These are phyloP conservation scores for Diadema setosum DNA, from an alignment of 35 echinoderm and acorn worm species.

Conservation along the genomic window DNA sequence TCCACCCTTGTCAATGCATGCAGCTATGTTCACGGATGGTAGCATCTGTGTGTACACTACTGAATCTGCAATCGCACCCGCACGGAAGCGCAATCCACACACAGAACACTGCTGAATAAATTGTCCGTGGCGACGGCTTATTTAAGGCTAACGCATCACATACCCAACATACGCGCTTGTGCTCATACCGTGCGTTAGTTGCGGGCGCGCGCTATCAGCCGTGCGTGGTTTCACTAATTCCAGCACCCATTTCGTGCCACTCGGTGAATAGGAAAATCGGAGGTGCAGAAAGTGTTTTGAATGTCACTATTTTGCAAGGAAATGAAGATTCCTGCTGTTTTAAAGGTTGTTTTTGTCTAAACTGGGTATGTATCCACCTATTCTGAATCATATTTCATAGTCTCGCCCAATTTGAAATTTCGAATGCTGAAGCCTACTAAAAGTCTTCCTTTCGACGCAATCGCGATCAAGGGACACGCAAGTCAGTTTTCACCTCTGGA, in stretches of 20 bases:
- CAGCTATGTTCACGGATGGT: not conserved
- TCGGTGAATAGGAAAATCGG: not conserved
- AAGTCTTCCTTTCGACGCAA: no score
- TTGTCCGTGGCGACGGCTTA: not conserved
- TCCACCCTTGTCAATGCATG: not conserved
- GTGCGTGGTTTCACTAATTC: not conserved
- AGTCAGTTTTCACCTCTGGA: no score
- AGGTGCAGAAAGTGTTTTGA: not conserved
- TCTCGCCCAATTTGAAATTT: not conserved
- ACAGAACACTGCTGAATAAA: not conserved
- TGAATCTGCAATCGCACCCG: not conserved
- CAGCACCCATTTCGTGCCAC: not conserved
- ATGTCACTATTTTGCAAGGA: not conserved
- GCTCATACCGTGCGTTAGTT: no score
- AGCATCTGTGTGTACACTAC: not conserved
- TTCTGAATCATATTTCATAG: not conserved
- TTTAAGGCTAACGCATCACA: not conserved
- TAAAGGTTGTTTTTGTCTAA: not conserved
- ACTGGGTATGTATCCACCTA: not conserved
- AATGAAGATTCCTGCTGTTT: not conserved
- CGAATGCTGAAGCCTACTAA: no score
- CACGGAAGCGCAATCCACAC: not conserved
- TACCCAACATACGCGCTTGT: no score
- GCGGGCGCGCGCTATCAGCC: no score
- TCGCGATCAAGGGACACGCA: no score